These are phyloP conservation scores for Saccostrea glomerata DNA, from an alignment of 1,140 invertebrate species.

Conservation along the genomic window DNA sequence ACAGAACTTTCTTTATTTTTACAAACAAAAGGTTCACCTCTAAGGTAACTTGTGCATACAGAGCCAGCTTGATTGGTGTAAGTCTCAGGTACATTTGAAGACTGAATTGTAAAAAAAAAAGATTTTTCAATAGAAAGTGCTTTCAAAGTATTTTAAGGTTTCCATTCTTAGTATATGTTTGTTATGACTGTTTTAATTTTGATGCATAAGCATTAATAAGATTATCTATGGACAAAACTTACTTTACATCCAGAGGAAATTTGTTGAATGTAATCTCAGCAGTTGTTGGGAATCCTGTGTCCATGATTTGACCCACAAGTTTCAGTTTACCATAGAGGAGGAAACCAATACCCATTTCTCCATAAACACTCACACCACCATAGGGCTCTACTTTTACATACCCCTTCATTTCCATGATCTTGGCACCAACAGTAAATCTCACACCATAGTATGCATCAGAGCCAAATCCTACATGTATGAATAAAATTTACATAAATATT, in stretches of 20 bases:
- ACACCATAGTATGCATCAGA: conserved; percentile 66
- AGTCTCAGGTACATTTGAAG: conserved; percentile 65
- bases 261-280: conserved; percentile 67
- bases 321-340: conserved; percentile 64
- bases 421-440: conserved; percentile 59
- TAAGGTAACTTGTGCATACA: conserved; percentile 62
- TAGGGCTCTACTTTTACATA: conserved; percentile 58
- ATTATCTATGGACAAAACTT: conserved; percentile 29
- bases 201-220: no score
- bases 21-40: conserved; percentile 56
- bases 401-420: conserved; percentile 60
- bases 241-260: conserved; percentile 68
- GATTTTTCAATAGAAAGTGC: background rate
- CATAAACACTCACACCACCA: conserved; percentile 54
- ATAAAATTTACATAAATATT: background rate
- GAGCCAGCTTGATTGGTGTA: conserved; percentile 57
- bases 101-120: conserved; percentile 47
- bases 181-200: no score
- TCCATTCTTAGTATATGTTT: no score
- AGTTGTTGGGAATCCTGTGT: conserved; percentile 62
- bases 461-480: conserved; percentile 60
- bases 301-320: conserved; percentile 64
- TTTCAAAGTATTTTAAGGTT: background rate
- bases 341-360: conserved; percentile 59
- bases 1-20: conserved; percentile 60